These are phyloP conservation scores for Pilophorus perplexus DNA, from an alignment of 2,888 invertebrate species.

Conservation along the genomic window DNA sequence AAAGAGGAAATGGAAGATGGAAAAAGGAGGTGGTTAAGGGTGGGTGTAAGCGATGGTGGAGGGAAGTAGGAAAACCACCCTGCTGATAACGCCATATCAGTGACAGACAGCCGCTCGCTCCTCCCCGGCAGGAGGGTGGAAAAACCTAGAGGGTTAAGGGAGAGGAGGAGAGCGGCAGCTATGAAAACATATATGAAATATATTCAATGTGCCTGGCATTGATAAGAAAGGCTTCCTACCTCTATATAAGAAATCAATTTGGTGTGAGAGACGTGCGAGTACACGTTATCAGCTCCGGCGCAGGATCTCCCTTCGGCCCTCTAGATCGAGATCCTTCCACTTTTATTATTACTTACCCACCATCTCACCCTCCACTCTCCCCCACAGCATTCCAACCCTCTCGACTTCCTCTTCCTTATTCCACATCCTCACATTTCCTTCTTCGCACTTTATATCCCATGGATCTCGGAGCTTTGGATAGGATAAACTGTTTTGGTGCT, in stretches of 20 bases:
- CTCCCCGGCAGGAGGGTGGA: too few species aligned
- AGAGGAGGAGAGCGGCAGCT: constrained; percentile 16
- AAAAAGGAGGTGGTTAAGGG: background rate
- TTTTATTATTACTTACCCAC: constrained; percentile 33
- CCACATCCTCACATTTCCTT: background rate
- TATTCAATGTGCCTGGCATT: constrained; percentile 46
- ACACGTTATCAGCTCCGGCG: constrained; percentile 23
- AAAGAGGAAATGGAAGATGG: constrained; percentile 22
- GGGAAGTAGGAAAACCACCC: background rate
- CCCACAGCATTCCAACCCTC: background rate
- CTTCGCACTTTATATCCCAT: background rate
- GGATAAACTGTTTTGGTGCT: too few species aligned
- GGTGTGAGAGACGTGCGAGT: constrained; percentile 41
- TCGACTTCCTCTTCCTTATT: background rate
- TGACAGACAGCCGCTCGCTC: constrained; percentile 39
- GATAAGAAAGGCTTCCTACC: constrained; percentile 45
- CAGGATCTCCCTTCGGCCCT: constrained; percentile 33
- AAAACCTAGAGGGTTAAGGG: background rate
- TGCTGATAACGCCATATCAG: constrained; percentile 37
- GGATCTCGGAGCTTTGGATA: background rate
- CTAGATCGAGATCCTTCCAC: constrained; percentile 36
- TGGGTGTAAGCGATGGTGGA: background rate
- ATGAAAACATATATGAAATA: constrained; percentile 48
- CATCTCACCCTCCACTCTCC: background rate
- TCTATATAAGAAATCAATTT: constrained; percentile 48